Base-by-base conservation (phyloP, 2,888 invertebrate species). In the Leptinotarsa tumamoca region DNA sequence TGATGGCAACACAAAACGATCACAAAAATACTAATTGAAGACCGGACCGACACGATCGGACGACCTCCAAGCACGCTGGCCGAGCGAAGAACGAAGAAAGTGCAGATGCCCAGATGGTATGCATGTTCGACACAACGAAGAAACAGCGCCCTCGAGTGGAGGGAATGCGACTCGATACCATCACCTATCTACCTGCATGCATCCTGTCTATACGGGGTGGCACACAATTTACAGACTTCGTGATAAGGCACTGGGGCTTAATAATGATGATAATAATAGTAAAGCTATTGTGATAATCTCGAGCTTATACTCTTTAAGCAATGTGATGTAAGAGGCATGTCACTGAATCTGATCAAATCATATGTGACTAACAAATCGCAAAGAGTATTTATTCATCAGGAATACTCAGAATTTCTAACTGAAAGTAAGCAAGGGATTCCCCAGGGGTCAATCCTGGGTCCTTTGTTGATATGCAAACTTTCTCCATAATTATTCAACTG, bases 111-210 rank as follows among this genome's bases (percentile, higher is more conserved):
- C 76, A 73, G 76, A 74, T 77, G 77, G 74, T 74, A 77, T 74
- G 72, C 77, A 77, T 56, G 66, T 67, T 52, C 50, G 69, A 75
- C 33, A 72, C 50, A 73, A 77, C 66, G 73, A 73, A 79, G 68
- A 68, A 75, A 74, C 73, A 76, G 82, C 82, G 82, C 81, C 82
- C 81, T 79, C 82, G 77, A 75, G 80, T 79, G 81, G 82, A 79
- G 76, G 80, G 82, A 83, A 83, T 83, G 80, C 75, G 73, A 80
- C 79, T 79, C 74, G 77, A 78, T 78, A 76, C 78, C 80, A 78
- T 81, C 80, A 79, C 76, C 77, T 77, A 81, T 83, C 81, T 83
- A 83, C 82, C 82, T 83, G 82, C 78, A 79, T 81, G 82, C 78
- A 79, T 82, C 73, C 76, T 79, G 75, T 75, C 78, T 75, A 66